Evolutionary conservation across 2,888 invertebrate genomes (phyloP).

Genomic region (Drosophila robusta): DNA sequence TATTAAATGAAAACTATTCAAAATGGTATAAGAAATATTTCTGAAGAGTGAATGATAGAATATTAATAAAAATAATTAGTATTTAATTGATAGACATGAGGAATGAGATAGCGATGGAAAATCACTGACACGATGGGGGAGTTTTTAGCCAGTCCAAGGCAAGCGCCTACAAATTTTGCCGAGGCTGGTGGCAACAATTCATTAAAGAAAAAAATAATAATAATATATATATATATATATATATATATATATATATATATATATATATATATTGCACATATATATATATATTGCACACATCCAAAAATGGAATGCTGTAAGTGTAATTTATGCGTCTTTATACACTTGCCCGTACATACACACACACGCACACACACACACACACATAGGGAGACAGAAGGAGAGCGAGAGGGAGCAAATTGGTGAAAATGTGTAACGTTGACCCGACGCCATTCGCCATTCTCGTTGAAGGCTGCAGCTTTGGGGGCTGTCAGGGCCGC

Average conservation of each 20-base stretch:
- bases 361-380: conserved; percentile 20
- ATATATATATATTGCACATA: conserved; percentile 45
- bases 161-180: too few species aligned
- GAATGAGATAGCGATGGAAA: too few species aligned
- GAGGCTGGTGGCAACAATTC: too few species aligned
- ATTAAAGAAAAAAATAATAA: conserved; percentile 63
- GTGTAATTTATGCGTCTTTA: conserved; percentile 76
- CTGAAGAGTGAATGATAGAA: too few species aligned
- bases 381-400: too few species aligned
- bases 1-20: too few species aligned
- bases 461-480: conserved; percentile 35
- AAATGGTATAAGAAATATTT: too few species aligned
- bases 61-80: too few species aligned
- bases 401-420: conserved; percentile 23
- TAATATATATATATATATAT: conserved; percentile 28
- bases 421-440: conserved; percentile 74
- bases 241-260: conserved; percentile 39
- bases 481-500: conserved; percentile 36
- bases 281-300: conserved; percentile 47
- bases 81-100: too few species aligned
- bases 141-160: too few species aligned
- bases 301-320: conserved; percentile 56
- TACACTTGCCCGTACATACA: conserved; percentile 29
- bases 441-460: conserved; percentile 60
- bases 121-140: too few species aligned